Conservation (phyloP, 2,797 vertebrate genomes). For the Poecilia picta region DNA sequence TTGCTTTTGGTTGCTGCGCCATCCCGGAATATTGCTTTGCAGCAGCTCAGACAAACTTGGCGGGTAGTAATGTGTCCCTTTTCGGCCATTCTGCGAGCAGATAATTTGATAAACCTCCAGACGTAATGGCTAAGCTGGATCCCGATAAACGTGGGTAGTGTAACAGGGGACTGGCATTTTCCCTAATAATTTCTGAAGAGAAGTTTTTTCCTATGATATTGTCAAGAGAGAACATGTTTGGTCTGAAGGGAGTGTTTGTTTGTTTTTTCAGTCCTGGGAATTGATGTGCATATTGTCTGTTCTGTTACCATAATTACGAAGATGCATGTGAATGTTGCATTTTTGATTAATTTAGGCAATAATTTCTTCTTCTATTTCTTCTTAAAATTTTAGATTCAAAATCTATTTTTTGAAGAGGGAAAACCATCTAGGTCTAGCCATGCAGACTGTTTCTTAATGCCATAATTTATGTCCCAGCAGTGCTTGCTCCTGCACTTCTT, state of each 20-base stretch:
- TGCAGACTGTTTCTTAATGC: slow-evolving; percentile 35
- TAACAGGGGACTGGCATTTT: slow-evolving; percentile 77
- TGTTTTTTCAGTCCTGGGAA: slow-evolving; percentile 37
- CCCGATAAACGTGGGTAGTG: slow-evolving; percentile 83
- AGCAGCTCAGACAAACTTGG: slow-evolving; percentile 76
- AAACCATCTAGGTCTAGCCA: slow-evolving; percentile 31
- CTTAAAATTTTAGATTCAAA: slow-evolving; percentile 27
- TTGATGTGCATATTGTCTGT: slow-evolving; percentile 39
- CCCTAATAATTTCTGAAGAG: slow-evolving; percentile 78
- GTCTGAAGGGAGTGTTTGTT: slow-evolving; percentile 59
- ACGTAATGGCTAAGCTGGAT: slow-evolving; percentile 81
- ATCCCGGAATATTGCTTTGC: slow-evolving; percentile 82
- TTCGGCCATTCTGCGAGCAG: slow-evolving; percentile 77
- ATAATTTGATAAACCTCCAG: slow-evolving; percentile 85
- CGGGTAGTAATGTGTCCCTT: slow-evolving; percentile 82
- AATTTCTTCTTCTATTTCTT: slow-evolving; percentile 50
- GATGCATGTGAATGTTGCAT: slow-evolving; percentile 22
- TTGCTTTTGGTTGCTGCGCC: slow-evolving; percentile 78
- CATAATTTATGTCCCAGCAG: slow-evolving; percentile 24
- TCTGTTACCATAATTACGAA: slow-evolving; percentile 48
- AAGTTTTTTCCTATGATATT: slow-evolving; percentile 75
- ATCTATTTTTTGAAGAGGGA: slow-evolving; percentile 11
- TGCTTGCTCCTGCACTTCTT: slow-evolving; percentile 38
- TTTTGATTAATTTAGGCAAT: slow-evolving; percentile 50
- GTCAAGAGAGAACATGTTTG: slow-evolving; percentile 61